phyloP scores from a whole-genome alignment of 2,888 invertebrate genomes.

The Noctua janthe region DNA sequence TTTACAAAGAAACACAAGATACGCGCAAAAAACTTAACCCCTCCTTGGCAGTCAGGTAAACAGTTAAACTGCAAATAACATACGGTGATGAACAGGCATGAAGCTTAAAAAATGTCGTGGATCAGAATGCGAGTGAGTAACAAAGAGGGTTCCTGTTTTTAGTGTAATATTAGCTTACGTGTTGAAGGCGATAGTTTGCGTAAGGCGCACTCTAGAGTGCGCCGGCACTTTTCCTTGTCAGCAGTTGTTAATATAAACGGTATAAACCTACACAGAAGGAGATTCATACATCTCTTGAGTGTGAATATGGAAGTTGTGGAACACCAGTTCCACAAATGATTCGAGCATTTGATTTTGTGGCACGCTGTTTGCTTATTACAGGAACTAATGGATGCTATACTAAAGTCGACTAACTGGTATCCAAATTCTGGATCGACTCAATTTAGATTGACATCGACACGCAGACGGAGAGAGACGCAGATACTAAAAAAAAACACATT shows the following conservation, averaged over 20 bases:
- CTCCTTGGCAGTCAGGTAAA: no score
- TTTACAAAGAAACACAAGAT: no score
- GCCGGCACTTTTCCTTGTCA: not conserved
- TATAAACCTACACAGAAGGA: not conserved
- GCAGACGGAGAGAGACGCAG: no score
- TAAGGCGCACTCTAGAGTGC: no score
- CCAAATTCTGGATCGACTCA: not conserved
- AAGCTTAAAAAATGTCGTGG: not conserved
- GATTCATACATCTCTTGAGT: not conserved
- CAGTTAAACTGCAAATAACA: not conserved
- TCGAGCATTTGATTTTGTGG: not conserved
- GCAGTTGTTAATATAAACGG: not conserved
- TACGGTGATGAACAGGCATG: not conserved
- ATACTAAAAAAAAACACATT: conserved; percentile 17
- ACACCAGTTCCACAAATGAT: not conserved
- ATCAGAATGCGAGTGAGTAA: not conserved
- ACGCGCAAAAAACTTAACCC: no score
- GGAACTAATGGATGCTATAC: not conserved
- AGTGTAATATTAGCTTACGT: not conserved
- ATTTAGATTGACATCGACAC: not conserved
- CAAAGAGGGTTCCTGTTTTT: not conserved
- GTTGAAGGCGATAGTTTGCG: not conserved
- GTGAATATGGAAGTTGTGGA: not conserved
- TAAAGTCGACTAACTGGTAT: not conserved
- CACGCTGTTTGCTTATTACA: not conserved